Percentiles rank a stretch among this genome's conserved stretches.
Evolutionary conservation across 2,113 vertebrate genomes (phyloP).

Genomic region (Coracopsis vasa): DNA sequence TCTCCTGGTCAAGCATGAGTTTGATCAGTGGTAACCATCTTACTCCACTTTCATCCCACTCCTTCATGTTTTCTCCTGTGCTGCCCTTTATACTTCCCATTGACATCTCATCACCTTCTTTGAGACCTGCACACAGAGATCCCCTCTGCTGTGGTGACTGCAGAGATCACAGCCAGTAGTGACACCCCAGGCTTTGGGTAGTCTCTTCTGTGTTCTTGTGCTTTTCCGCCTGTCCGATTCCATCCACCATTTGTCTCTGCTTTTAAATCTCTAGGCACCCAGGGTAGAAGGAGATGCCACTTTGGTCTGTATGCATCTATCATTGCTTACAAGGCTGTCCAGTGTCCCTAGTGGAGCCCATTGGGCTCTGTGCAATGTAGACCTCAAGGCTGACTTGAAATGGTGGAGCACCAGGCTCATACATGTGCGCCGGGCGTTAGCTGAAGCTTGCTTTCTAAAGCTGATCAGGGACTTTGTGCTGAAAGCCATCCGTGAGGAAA

Average conservation of each 20-base stretch:
- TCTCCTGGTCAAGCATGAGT: background rate
- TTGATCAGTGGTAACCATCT: background rate
- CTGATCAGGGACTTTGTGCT: background rate
- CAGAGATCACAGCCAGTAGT: background rate
- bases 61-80: background rate
- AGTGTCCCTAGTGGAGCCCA: background rate
- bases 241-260: background rate
- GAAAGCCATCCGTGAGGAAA: background rate
- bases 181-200: background rate
- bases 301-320: background rate
- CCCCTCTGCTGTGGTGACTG: background rate
- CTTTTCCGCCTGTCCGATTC: background rate
- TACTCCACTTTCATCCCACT: background rate
- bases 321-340: background rate
- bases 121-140: background rate
- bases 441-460: background rate
- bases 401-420: fast-evolving
- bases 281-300: background rate
- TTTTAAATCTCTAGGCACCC: background rate
- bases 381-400: background rate
- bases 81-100: background rate
- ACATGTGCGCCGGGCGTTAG: background rate
- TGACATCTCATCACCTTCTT: background rate
- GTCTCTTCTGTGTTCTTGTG: background rate
- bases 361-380: background rate